Evolutionary conservation across 30 jellyfish, hydroid and myxozoan species (phyloP), one percentile per base, ranked within the genome.

Genomic region (Aurelia sp.): DNA sequence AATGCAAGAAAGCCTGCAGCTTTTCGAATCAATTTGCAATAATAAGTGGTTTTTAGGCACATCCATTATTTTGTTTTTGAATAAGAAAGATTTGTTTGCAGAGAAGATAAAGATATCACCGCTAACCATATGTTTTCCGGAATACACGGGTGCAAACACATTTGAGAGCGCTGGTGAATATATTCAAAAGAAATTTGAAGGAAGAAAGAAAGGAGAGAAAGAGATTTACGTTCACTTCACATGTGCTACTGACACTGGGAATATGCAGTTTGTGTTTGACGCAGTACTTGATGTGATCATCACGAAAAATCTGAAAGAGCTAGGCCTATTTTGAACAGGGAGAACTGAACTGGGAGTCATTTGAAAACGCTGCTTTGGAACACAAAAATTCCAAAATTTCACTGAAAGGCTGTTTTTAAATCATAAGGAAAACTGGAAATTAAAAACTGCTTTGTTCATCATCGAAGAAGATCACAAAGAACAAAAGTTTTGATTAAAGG

Each of bases 221-320:
- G 84, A 61, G 63, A 69, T 85, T 24, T 74, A 71, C 33, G n/a
- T 88, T 13, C 81, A 70, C 30, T 75, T 75, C 73, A 85, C 95
- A 1, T 85, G 95, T 50, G 95, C 95, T 4, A 85, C 95, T 16
- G 87, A 85, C 77, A 85, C 95, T 33, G 69, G 74, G 17, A 75
- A 74, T 31, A 85, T 85, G 21, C 88, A 85, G 58, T 35, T 65
- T 41, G 91, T 81, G 24, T 63, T 69, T 20, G 76, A 68, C 59
- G 52, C 70, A 27, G 91, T 64, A 16, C 50, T 74, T 17, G 82
- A 81, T 40, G 70, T 63, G 59, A 69, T 81, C 51, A 88, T 94
- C 87, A 89, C 89, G 86, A 85, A 84, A 88, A 94, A 94, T 72
- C 57, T 94, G 86, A 81, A 90, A 86, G 94, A 80, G 84, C 81